Evolutionary conservation across 1,140 invertebrate genomes (phyloP).

Genomic region (Zeugodacus cucurbitae): DNA sequence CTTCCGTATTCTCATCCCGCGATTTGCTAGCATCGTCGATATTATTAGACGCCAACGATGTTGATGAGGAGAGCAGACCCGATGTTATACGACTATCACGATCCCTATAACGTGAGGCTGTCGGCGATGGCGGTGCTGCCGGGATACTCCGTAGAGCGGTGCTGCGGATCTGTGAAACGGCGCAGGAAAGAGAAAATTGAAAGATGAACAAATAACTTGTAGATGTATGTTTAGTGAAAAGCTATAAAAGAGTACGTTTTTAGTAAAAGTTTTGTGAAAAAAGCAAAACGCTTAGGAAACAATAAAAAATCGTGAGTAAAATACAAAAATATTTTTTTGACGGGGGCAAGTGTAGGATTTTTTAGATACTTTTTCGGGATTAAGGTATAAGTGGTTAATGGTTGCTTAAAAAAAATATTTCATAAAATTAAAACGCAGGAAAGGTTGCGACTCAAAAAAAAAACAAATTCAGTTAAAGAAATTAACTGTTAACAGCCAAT

Average conservation of each 20-base stretch:
- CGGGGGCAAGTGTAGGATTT: background rate
- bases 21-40: constrained; percentile 51
- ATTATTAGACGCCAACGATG: constrained; percentile 47
- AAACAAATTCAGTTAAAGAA: background rate
- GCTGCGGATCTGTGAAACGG: constrained; percentile 52
- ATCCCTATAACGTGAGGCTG: constrained; percentile 62
- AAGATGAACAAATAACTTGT: no score
- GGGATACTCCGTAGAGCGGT: constrained; percentile 50
- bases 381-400: background rate
- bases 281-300: background rate
- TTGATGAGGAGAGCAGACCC: constrained; percentile 44
- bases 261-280: constrained; percentile 14
- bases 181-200: background rate
- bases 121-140: constrained; percentile 58
- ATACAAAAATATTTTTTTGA: background rate
- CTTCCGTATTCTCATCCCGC: constrained; percentile 60
- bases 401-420: background rate
- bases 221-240: constrained; percentile 4
- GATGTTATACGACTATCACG: constrained; percentile 52
- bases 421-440: background rate
- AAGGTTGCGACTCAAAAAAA: background rate
- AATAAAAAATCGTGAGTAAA: background rate
- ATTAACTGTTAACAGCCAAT: no score
- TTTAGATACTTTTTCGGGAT: background rate
- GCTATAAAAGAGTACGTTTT: background rate